phyloP scores from a whole-genome alignment of 2,797 vertebrate genomes.

The Enteromius trimaculatus region DNA sequence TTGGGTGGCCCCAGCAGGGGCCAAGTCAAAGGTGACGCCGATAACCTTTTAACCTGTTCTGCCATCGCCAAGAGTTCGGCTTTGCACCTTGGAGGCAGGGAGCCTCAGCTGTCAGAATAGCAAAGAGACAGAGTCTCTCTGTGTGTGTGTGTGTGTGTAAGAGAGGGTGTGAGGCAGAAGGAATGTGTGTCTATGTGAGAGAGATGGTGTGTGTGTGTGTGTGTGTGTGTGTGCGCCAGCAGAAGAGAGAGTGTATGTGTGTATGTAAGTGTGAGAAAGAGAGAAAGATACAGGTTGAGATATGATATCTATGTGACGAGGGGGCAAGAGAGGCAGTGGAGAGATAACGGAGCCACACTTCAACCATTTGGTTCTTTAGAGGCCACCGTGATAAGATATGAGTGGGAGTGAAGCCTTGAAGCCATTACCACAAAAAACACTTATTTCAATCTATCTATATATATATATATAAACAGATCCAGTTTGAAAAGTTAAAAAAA shows the following conservation, averaged over 20 bases:
- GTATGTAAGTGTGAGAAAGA: slow-evolving; percentile 33
- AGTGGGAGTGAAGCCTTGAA: slow-evolving; percentile 54
- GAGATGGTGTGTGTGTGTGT: neutral
- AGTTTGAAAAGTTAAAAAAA: no score
- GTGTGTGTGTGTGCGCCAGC: neutral
- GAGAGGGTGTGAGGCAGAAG: neutral
- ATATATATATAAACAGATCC: neutral
- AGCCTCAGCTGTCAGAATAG: slow-evolving; percentile 44
- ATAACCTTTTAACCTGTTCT: slow-evolving; percentile 60
- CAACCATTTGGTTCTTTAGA: slow-evolving; percentile 58
- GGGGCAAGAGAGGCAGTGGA: slow-evolving; percentile 57
- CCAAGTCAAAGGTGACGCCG: slow-evolving; percentile 59
- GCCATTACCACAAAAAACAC: slow-evolving; percentile 47
- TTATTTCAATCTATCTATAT: neutral
- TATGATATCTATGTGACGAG: slow-evolving; percentile 65
- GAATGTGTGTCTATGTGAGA: slow-evolving; percentile 23
- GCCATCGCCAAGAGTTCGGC: slow-evolving; percentile 55
- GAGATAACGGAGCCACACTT: slow-evolving; percentile 58
- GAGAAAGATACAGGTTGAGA: slow-evolving; percentile 50
- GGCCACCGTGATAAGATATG: slow-evolving; percentile 63
- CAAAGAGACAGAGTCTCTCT: slow-evolving; percentile 31
- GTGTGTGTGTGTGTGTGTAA: neutral
- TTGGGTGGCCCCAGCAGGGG: slow-evolving; percentile 41
- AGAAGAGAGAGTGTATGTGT: slow-evolving; percentile 27
- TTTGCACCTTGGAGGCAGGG: slow-evolving; percentile 57